Conservation (phyloP, 2,113 vertebrate genomes). For the Puma concolor region DNA sequence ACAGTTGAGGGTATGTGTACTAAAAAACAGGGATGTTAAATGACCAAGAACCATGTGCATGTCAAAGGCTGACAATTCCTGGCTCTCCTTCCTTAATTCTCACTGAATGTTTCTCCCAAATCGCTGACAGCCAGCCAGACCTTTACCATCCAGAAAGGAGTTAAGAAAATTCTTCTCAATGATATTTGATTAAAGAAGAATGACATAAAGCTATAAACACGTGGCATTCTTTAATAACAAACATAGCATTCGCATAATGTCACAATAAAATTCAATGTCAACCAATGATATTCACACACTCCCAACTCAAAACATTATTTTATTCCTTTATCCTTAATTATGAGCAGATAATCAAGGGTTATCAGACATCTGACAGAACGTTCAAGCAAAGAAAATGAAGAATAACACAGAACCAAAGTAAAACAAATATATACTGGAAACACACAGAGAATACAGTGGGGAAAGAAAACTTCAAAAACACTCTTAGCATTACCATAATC, state of each 20-base stretch:
- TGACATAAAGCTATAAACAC: not conserved
- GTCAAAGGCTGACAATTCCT: not conserved
- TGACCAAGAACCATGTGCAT: not conserved
- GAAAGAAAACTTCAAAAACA: not conserved
- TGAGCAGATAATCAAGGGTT: not conserved
- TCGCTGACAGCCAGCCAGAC: not conserved
- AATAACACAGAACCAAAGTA: not conserved
- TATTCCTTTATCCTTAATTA: not conserved
- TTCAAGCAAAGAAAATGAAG: conserved; percentile 2
- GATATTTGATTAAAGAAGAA: not conserved
- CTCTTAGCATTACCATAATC: not conserved
- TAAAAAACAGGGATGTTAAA: not conserved
- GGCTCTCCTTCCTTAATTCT: not conserved
- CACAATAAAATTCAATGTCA: not conserved
- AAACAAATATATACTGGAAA: not conserved
- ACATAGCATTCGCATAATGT: not conserved
- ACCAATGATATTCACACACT: not conserved
- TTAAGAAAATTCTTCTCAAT: not conserved
- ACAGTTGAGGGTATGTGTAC: not conserved
- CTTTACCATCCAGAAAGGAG: not conserved
- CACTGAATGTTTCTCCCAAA: not conserved
- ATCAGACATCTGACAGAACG: not conserved
- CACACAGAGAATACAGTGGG: not conserved
- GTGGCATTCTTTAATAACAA: not conserved
- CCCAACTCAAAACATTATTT: not conserved